phyloP scores from a whole-genome alignment of 2,797 vertebrate species.

The Microctenopoma stevenorrisi region DNA sequence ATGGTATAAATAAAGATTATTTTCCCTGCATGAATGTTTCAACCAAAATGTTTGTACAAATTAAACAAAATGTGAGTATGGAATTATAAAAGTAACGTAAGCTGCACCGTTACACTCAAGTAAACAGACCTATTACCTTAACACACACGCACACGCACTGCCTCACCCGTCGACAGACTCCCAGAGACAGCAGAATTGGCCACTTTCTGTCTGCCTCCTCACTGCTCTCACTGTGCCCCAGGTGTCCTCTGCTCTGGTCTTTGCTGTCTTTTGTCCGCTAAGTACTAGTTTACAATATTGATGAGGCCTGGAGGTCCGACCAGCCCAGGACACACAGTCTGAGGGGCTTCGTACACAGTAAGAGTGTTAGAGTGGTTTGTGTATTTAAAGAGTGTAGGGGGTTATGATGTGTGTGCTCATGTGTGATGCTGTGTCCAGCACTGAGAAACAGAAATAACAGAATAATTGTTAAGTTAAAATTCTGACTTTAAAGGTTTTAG shows the following conservation, averaged over 20 bases:
- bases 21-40: too few species aligned
- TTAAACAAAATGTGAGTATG: too few species aligned
- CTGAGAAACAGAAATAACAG: too few species aligned
- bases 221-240: constrained; percentile 55
- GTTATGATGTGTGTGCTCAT: constrained; percentile 41
- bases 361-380: constrained; percentile 64
- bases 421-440: constrained; percentile 22
- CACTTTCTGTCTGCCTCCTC: constrained; percentile 14
- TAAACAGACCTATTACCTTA: background rate
- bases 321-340: constrained; percentile 69
- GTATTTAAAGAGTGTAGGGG: constrained; percentile 58
- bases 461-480: background rate
- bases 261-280: constrained; percentile 84
- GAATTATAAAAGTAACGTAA: too few species aligned
- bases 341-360: constrained; percentile 62
- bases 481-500: background rate
- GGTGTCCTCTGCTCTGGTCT: constrained; percentile 76
- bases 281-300: constrained; percentile 86
- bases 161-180: constrained; percentile 24
- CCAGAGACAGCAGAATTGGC: constrained; percentile 21
- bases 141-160: background rate
- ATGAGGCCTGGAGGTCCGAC: constrained; percentile 80
- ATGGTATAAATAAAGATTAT: too few species aligned
- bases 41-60: too few species aligned
- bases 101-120: too few species aligned